These are phyloP conservation scores for Macroramphosus scolopax DNA, from an alignment of 2,797 vertebrate genomes.

Conservation along the genomic window DNA sequence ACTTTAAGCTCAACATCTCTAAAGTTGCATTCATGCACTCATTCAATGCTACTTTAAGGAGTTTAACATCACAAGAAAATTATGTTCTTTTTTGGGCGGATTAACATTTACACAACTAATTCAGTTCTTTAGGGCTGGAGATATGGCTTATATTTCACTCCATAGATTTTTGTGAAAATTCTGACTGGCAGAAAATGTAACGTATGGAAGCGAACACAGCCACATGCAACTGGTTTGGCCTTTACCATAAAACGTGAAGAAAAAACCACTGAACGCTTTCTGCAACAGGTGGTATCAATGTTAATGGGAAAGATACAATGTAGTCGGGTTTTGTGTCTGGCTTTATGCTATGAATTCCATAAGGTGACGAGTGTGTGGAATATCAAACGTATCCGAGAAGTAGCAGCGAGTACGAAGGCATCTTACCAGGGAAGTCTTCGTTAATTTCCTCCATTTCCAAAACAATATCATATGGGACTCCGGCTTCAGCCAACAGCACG, in stretches of 20 bases:
- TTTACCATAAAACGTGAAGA: background rate
- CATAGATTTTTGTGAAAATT: no score
- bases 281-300: constrained; percentile 2
- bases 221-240: constrained; percentile 11
- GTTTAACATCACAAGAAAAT: no score
- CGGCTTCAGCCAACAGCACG: constrained; percentile 82
- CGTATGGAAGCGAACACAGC: background rate
- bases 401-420: no score
- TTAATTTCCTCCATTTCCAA: constrained; percentile 86
- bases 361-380: background rate
- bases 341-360: background rate
- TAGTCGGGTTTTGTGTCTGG: no score
- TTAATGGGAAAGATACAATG: constrained; percentile 1
- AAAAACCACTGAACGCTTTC: constrained; percentile 4
- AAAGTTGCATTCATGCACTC: no score
- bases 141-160: no score
- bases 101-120: no score
- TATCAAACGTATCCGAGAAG: no score
- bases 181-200: background rate
- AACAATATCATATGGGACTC: constrained; percentile 82
- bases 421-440: constrained; percentile 80
- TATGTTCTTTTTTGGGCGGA: no score
- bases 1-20: no score
- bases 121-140: no score
- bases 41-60: no score